Evolutionary conservation across 2,113 vertebrate genomes (phyloP).

Genomic region (Trematocara variabile): DNA sequence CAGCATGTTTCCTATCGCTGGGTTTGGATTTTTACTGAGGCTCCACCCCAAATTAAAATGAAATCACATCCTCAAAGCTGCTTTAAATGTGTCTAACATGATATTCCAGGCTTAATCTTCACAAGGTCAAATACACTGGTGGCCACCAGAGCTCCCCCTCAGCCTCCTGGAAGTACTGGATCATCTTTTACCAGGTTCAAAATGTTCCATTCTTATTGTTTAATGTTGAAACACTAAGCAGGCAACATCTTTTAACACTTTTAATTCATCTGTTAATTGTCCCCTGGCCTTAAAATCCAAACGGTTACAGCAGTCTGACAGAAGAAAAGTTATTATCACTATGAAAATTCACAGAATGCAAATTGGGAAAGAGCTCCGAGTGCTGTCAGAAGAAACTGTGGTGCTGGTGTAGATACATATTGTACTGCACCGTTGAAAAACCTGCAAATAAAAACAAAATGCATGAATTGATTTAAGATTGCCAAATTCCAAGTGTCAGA

Average conservation of each 20-base stretch:
- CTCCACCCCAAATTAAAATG: background rate
- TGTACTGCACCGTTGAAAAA: background rate
- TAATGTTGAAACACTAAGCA: background rate
- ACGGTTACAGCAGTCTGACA: background rate
- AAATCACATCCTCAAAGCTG: background rate
- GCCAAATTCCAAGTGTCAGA: background rate
- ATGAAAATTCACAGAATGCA: background rate
- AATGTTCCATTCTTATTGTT: background rate
- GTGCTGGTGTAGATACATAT: background rate
- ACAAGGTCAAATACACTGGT: background rate
- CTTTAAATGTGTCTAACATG: background rate
- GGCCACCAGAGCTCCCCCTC: background rate
- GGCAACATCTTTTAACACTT: background rate
- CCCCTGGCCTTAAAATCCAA: background rate
- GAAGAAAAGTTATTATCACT: background rate
- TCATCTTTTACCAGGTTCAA: background rate
- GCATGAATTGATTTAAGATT: background rate
- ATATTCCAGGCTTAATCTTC: background rate
- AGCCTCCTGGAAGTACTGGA: background rate
- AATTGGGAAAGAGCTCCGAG: background rate
- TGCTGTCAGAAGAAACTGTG: background rate
- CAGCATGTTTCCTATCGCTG: constrained; percentile 18
- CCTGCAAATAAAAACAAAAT: background rate
- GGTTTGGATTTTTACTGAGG: constrained; percentile 20
- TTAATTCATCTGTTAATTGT: background rate